These are phyloP conservation scores for Pollenia labialis DNA, from an alignment of 2,888 invertebrate genomes.

Conservation along the genomic window DNA sequence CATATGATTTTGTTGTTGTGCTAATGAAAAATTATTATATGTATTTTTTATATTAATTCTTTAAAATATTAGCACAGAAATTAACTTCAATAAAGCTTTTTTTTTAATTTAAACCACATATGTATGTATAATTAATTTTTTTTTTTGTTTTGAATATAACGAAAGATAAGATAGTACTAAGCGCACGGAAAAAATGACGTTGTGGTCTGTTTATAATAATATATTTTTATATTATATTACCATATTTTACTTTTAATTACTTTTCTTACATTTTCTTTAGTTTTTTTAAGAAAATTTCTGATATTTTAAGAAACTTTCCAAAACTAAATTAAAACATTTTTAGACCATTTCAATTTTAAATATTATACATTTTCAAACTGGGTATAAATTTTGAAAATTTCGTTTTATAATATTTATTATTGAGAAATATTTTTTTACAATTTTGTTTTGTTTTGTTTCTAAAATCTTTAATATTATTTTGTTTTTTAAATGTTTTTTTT, in stretches of 20 bases:
- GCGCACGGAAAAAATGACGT: slow-evolving; percentile 7
- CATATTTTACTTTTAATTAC: slow-evolving; percentile 1
- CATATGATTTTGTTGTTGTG: slow-evolving; percentile 28
- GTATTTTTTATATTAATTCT: background rate
- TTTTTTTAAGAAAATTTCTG: slow-evolving; percentile 49
- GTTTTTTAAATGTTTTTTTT: background rate
- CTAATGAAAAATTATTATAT: slow-evolving; percentile 2
- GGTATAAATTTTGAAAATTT: too few species aligned
- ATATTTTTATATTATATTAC: background rate
- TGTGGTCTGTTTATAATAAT: background rate
- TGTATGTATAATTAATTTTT: background rate
- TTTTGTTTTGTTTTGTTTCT: background rate
- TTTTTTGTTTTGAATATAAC: background rate
- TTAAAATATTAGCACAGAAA: slow-evolving; percentile 20
- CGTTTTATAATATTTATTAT: too few species aligned
- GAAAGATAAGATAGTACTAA: slow-evolving; percentile 52
- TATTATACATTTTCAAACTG: background rate
- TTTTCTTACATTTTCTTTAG: slow-evolving; percentile 47
- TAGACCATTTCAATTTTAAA: background rate
- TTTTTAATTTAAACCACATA: background rate
- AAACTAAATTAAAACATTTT: slow-evolving; percentile 37
- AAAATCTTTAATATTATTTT: background rate
- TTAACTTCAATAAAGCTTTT: slow-evolving; percentile 13
- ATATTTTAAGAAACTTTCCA: slow-evolving; percentile 45
- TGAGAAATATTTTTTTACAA: too few species aligned